Percentiles rank a stretch among this genome's conserved stretches.
phyloP scores from a whole-genome alignment of 2,888 invertebrate species.

The Diaphora mendica region DNA sequence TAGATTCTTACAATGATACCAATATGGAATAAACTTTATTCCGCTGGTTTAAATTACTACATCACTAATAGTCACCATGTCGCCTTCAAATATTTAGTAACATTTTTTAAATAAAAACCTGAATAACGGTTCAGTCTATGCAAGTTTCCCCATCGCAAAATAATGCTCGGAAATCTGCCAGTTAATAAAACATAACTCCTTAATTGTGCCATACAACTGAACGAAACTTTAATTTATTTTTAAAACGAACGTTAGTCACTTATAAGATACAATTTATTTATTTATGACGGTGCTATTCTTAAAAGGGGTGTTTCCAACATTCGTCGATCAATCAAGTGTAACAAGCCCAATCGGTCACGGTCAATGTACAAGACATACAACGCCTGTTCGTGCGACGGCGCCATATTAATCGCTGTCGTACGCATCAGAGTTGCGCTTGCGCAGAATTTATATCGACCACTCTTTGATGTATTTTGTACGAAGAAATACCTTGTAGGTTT shows the following conservation, averaged over 20 bases:
- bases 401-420: slow-evolving; percentile 68
- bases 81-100: too few species aligned
- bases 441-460: slow-evolving; percentile 64
- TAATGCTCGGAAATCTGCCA: not conserved
- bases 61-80: not conserved
- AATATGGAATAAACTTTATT: not conserved
- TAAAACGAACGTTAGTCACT: not conserved
- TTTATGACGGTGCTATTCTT: slow-evolving; percentile 18
- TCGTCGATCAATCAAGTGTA: slow-evolving; percentile 51
- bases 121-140: not conserved
- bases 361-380: slow-evolving; percentile 58
- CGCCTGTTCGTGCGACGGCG: slow-evolving; percentile 62
- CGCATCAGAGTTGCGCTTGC: slow-evolving; percentile 64
- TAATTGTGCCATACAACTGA: not conserved
- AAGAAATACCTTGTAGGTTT: slow-evolving; percentile 47
- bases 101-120: too few species aligned
- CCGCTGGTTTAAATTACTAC: not conserved
- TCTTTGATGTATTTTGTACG: slow-evolving; percentile 74
- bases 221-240: not conserved
- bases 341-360: slow-evolving; percentile 68
- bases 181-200: not conserved
- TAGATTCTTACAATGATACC: not conserved
- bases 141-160: not conserved
- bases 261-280: not conserved
- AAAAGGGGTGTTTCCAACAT: slow-evolving; percentile 23